Percentiles rank a stretch among this genome's conserved stretches.
Evolutionary conservation across 92 coral and sea anemone genomes (phyloP).

Genomic region (Epizoanthus fatuus): DNA sequence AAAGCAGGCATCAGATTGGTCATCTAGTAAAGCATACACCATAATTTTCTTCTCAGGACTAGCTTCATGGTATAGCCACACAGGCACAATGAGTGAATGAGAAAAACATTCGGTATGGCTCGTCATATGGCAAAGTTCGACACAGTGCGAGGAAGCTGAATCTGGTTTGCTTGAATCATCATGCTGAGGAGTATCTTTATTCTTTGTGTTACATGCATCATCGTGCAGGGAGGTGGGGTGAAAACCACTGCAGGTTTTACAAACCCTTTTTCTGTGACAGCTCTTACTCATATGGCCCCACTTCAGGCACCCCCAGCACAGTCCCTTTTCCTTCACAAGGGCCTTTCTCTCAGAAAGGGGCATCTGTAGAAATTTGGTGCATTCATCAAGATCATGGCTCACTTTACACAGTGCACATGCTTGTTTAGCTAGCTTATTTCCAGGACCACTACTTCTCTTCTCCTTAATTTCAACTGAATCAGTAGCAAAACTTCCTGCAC

Average conservation of each 20-base stretch:
- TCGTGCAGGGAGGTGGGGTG: slow-evolving; percentile 67
- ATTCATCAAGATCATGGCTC: too few relatives aligned
- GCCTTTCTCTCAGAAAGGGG: too few relatives aligned
- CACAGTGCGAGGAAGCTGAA: slow-evolving; percentile 13
- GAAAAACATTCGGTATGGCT: not conserved
- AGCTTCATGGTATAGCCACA: slow-evolving; percentile 52
- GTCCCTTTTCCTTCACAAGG: too few relatives aligned
- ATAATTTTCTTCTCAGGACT: slow-evolving; percentile 28
- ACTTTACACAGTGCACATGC: too few relatives aligned
- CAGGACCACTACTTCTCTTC: too few relatives aligned
- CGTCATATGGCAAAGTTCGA: not conserved
- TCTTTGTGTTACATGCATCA: slow-evolving; percentile 2
- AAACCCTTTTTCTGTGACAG: not conserved
- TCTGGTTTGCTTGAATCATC: not conserved
- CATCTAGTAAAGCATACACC: slow-evolving; percentile 51
- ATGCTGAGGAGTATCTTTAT: slow-evolving; percentile 3
- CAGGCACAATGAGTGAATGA: slow-evolving; percentile 74
- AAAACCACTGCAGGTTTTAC: slow-evolving; percentile 33
- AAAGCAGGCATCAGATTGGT: slow-evolving; percentile 13
- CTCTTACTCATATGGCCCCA: too few relatives aligned
- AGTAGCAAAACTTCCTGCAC: too few relatives aligned
- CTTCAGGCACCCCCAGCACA: too few relatives aligned
- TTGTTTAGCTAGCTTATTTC: too few relatives aligned
- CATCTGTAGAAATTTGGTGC: too few relatives aligned
- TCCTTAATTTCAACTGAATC: too few relatives aligned